These are phyloP conservation scores for Rhynchomys soricoides DNA, from an alignment of 2,113 vertebrate species.

Conservation along the genomic window DNA sequence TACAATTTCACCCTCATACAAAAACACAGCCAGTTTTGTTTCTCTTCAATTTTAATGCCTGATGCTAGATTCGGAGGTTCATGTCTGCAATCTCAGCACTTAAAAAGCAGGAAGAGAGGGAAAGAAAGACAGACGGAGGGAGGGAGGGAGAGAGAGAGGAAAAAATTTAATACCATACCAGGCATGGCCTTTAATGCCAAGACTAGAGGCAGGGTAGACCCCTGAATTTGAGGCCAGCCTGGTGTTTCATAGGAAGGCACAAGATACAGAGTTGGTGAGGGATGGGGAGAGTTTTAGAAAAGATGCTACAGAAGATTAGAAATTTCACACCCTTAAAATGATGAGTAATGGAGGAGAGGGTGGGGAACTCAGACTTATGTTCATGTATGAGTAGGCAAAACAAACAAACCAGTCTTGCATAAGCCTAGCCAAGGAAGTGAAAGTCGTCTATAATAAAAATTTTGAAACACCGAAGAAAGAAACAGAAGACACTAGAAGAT, in stretches of 20 bases:
- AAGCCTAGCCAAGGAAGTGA: background rate
- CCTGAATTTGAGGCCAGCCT: background rate
- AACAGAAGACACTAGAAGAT: background rate
- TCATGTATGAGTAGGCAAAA: background rate
- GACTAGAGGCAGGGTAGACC: background rate
- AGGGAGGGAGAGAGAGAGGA: background rate
- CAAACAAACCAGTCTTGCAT: background rate
- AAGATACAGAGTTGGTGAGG: background rate
- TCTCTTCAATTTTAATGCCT: constrained; percentile 30
- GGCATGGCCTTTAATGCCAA: background rate
- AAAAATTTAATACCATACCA: background rate
- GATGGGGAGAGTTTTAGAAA: constrained; percentile 17
- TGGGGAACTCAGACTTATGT: background rate
- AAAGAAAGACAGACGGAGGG: too few species aligned
- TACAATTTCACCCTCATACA: constrained; percentile 51
- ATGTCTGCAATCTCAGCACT: background rate
- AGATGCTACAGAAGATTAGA: background rate
- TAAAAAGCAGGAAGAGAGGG: background rate
- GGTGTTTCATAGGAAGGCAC: background rate
- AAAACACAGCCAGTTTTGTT: constrained; percentile 17
- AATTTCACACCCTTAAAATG: background rate
- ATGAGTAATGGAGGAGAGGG: background rate
- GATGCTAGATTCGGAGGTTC: background rate
- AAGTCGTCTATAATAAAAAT: background rate
- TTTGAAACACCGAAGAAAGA: background rate